These are phyloP conservation scores for Sciurus carolinensis DNA, from an alignment of 2,797 vertebrate genomes.

Conservation along the genomic window DNA sequence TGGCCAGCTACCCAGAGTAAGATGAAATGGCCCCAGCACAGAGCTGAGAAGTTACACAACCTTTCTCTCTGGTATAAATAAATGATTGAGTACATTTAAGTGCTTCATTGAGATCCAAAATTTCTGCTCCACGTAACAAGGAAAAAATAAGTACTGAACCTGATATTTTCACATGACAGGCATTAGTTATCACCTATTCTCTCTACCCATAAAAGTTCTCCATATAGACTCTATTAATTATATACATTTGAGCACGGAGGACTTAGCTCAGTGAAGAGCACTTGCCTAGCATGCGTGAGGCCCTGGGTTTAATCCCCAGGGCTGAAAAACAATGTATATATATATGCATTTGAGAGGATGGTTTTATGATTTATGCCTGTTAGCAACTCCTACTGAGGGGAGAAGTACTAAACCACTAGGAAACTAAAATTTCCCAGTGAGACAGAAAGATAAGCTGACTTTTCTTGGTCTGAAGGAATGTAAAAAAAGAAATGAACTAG, in stretches of 20 bases:
- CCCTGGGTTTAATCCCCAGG: too few relatives aligned
- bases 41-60: background rate
- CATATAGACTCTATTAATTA: background rate
- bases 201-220: constrained; percentile 11
- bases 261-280: too few relatives aligned
- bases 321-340: too few relatives aligned
- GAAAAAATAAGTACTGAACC: background rate
- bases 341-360: background rate
- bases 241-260: background rate
- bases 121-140: background rate
- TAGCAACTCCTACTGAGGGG: background rate
- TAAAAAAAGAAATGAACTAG: background rate
- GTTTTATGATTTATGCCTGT: background rate
- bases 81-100: constrained; percentile 2
- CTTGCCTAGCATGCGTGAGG: too few relatives aligned
- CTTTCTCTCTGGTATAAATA: constrained; percentile 40
- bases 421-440: constrained; percentile 6
- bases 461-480: background rate
- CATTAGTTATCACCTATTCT: constrained; percentile 10
- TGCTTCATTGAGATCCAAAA: constrained; percentile 30
- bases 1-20: background rate
- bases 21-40: background rate
- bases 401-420: background rate
- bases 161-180: background rate
- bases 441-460: background rate